Conservation (phyloP, 2,113 vertebrate species). For the Tamias sibiricus region DNA sequence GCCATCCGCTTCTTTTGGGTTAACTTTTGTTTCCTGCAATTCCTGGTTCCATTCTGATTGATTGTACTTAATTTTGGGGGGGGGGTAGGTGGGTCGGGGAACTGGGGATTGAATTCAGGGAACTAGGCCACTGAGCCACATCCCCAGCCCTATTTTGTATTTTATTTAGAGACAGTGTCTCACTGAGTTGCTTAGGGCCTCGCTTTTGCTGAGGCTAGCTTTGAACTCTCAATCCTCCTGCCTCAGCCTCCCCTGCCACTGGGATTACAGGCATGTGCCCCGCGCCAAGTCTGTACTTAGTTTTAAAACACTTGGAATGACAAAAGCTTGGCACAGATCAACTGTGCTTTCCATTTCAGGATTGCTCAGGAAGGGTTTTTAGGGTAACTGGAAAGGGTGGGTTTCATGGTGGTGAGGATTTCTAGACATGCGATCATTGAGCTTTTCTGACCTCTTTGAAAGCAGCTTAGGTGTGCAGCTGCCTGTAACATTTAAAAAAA, state of each 20-base stretch:
- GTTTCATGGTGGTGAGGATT: constrained; percentile 23
- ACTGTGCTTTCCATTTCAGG: constrained; percentile 25
- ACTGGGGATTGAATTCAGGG: no score
- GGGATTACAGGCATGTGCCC: no score
- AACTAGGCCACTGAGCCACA: no score
- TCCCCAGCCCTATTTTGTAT: no score
- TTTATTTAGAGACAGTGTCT: no score
- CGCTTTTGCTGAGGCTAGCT: no score
- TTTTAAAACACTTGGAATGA: constrained; percentile 43
- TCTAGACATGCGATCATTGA: not conserved
- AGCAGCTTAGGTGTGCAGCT: not conserved
- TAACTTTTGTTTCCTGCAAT: not conserved
- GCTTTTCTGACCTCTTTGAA: not conserved
- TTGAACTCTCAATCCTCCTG: no score
- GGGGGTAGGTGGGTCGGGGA: no score
- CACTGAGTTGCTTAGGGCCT: no score
- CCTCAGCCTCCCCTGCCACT: no score
- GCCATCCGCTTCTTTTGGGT: not conserved
- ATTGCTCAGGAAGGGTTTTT: not conserved
- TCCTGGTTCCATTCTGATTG: constrained; percentile 45
- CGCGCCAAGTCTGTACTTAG: not conserved
- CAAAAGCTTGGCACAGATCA: not conserved
- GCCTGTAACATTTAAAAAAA: not conserved
- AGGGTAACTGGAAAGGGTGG: not conserved
- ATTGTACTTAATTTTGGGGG: not conserved